A percentile compares a stretch with the other conserved stretches of the same genome.
Evolutionary conservation across 2,113 vertebrate species (phyloP).

Genomic region (Pluvianellus socialis): DNA sequence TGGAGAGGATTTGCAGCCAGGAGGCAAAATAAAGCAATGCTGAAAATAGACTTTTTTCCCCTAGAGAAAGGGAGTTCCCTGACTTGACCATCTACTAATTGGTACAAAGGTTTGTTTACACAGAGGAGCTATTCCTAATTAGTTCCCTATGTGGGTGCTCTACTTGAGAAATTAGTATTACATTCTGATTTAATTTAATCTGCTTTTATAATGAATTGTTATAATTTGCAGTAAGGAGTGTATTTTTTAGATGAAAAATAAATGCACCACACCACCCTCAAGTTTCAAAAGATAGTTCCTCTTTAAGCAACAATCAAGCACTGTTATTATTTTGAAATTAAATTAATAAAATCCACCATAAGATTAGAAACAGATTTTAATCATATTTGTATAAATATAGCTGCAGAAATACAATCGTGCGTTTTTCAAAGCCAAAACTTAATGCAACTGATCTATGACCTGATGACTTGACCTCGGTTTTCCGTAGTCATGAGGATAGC

Average conservation of each 20-base stretch:
- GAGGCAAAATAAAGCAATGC: not conserved
- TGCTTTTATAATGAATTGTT: not conserved
- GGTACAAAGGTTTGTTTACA: slow-evolving; percentile 40
- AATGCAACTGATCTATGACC: not conserved
- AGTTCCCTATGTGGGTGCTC: slow-evolving; percentile 34
- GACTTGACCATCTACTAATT: slow-evolving; percentile 43
- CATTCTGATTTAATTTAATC: slow-evolving; percentile 34
- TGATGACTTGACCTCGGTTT: not conserved
- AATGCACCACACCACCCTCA: fast-evolving
- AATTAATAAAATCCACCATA: not conserved
- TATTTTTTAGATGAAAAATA: not conserved
- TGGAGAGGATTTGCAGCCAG: not conserved
- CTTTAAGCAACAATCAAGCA: not conserved
- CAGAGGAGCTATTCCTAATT: slow-evolving; percentile 43
- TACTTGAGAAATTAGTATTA: slow-evolving; percentile 41
- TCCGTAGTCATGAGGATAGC: not conserved
- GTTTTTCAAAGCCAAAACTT: not conserved
- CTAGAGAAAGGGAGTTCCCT: slow-evolving; percentile 33
- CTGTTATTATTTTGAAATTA: not conserved
- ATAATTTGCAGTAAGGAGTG: not conserved
- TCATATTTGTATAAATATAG: not conserved
- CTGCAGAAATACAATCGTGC: not conserved
- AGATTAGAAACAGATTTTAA: not conserved
- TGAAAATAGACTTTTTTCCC: not conserved
- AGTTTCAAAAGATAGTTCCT: not conserved